Evolutionary conservation across 1,140 invertebrate genomes (phyloP).

Genomic region (Ruditapes philippinarum): DNA sequence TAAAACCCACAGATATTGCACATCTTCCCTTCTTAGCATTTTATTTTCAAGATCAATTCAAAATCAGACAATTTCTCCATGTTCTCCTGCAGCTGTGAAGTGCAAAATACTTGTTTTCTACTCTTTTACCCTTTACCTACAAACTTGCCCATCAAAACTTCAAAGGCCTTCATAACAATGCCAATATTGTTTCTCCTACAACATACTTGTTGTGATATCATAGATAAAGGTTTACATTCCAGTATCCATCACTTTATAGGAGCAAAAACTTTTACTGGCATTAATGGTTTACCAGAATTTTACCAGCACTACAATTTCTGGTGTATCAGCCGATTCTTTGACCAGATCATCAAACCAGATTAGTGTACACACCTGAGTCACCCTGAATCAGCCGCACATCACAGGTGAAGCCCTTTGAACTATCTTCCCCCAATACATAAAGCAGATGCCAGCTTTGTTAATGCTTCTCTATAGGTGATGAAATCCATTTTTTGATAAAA

Average conservation of each 20-base stretch:
- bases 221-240: neutral
- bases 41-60: too few species aligned
- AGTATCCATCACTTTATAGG: neutral
- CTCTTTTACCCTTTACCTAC: too few species aligned
- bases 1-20: too few species aligned
- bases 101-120: too few species aligned
- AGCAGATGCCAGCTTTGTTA: constrained; percentile 23
- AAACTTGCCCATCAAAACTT: too few species aligned
- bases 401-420: constrained; percentile 24
- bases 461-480: neutral
- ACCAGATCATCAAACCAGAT: constrained; percentile 34
- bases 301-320: neutral
- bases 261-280: neutral
- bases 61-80: too few species aligned
- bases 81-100: neutral
- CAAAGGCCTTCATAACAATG: neutral
- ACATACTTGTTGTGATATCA: neutral
- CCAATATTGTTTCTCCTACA: neutral
- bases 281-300: neutral
- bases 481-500: constrained; percentile 12
- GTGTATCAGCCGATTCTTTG: neutral
- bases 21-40: too few species aligned
- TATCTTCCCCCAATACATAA: constrained; percentile 25
- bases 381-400: neutral
- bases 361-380: constrained; percentile 33